Conservation (phyloP, 1,140 invertebrate genomes). For the Spodoptera frugiperda region DNA sequence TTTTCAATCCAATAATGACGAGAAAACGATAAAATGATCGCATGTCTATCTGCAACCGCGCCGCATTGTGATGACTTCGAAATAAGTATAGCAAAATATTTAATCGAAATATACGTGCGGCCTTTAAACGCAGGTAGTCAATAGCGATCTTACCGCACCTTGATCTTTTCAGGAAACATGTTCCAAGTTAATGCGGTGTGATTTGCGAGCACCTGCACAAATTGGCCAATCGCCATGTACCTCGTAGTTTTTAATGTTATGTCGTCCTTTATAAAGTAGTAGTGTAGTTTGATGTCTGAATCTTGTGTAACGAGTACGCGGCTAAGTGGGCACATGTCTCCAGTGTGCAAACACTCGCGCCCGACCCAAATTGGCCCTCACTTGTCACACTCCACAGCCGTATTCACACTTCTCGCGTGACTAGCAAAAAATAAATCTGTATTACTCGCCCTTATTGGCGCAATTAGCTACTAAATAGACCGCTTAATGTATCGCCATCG, state of each 20-base stretch:
- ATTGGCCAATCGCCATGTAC: too few species aligned
- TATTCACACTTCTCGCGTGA: slow-evolving; percentile 58
- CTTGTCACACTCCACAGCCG: slow-evolving; percentile 60
- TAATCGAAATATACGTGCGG: background rate
- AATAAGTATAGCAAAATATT: slow-evolving; percentile 31
- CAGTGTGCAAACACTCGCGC: slow-evolving; percentile 67
- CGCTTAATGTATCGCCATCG: slow-evolving; percentile 39
- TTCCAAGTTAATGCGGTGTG: background rate
- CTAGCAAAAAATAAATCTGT: slow-evolving; percentile 56
- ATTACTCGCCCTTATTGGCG: slow-evolving; percentile 55
- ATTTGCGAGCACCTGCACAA: background rate
- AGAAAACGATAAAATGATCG: slow-evolving; percentile 37
- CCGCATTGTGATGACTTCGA: slow-evolving; percentile 5
- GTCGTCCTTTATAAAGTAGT: background rate
- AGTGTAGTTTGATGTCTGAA: slow-evolving; percentile 12
- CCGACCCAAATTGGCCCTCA: slow-evolving; percentile 69
- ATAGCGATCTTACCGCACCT: background rate
- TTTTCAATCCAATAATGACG: slow-evolving; percentile 35
- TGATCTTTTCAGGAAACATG: background rate
- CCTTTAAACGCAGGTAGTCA: background rate
- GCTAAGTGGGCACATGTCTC: slow-evolving; percentile 51
- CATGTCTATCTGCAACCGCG: slow-evolving; percentile 19
- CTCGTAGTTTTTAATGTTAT: background rate
- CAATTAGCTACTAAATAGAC: slow-evolving; percentile 44
- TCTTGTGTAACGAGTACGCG: slow-evolving; percentile 35